phyloP scores from a whole-genome alignment of 2,797 vertebrate species.

The Tragelaphus eurycerus region DNA sequence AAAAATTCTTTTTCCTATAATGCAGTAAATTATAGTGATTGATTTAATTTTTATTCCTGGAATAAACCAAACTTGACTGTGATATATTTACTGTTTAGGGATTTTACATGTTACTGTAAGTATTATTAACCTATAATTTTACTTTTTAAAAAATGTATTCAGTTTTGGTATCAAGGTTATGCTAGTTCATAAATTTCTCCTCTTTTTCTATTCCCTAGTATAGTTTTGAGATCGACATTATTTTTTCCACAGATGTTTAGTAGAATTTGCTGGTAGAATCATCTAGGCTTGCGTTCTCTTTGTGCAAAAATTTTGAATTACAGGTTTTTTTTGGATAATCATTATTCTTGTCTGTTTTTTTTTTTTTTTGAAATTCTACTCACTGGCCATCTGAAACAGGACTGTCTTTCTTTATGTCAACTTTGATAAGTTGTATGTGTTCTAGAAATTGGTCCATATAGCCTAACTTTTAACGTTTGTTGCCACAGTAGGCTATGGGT shows the following conservation, averaged over 20 bases:
- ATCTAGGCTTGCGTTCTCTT: not conserved
- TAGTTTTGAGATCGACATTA: not conserved
- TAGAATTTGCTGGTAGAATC: not conserved
- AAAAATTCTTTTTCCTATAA: not conserved
- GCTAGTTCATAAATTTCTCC: not conserved
- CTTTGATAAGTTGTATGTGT: constrained; percentile 10
- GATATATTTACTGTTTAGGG: not conserved
- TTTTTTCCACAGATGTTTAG: not conserved
- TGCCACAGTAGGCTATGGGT: not conserved
- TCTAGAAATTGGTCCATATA: not conserved
- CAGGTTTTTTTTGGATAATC: not conserved
- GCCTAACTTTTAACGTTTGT: not conserved
- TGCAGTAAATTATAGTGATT: not conserved
- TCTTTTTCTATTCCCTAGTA: not conserved
- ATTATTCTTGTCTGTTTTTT: not conserved
- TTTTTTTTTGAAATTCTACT: not conserved
- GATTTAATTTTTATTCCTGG: not conserved
- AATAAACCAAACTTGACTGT: not conserved
- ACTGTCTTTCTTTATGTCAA: not conserved
- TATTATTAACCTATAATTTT: not conserved
- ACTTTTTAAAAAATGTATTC: not conserved
- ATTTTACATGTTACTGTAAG: not conserved
- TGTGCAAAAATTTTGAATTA: constrained; percentile 5
- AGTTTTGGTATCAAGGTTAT: not conserved
- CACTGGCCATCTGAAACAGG: not conserved